A percentile compares a stretch with the other conserved stretches of the same genome.
Evolutionary conservation across 2,113 vertebrate species (phyloP).

Genomic region (Channa argus): DNA sequence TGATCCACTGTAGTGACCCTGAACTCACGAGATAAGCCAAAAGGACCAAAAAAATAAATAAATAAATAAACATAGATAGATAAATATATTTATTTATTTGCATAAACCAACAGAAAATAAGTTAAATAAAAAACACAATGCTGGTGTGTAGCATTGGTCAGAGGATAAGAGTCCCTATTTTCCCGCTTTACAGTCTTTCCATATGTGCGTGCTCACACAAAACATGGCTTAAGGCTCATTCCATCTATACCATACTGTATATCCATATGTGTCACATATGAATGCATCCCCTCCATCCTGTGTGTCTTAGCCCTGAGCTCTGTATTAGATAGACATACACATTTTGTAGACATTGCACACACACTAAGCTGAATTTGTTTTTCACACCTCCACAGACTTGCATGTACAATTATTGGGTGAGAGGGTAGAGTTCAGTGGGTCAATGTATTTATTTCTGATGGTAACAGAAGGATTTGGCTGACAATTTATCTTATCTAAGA

Average conservation of each 20-base stretch:
- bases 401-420: too few species aligned
- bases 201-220: constrained; percentile 7
- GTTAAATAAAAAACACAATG: background rate
- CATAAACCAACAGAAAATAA: too few species aligned
- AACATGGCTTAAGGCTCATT: constrained; percentile 51
- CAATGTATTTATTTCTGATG: background rate
- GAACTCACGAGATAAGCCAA: too few species aligned
- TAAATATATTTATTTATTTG: too few species aligned
- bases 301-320: constrained; percentile 58
- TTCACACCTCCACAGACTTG: background rate
- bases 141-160: background rate
- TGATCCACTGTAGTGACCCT: too few species aligned
- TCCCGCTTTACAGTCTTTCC: constrained; percentile 7
- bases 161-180: constrained; percentile 18
- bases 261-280: constrained; percentile 67
- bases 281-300: constrained; percentile 50
- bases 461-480: too few species aligned
- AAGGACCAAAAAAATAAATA: too few species aligned
- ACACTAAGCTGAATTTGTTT: background rate
- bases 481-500: too few species aligned
- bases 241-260: constrained; percentile 46
- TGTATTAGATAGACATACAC: constrained; percentile 27
- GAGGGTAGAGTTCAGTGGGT: background rate
- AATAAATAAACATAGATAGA: too few species aligned
- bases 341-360: constrained; percentile 16